These are phyloP conservation scores for Drosophila ercepeae DNA, from an alignment of 1,140 invertebrate species.

Conservation along the genomic window DNA sequence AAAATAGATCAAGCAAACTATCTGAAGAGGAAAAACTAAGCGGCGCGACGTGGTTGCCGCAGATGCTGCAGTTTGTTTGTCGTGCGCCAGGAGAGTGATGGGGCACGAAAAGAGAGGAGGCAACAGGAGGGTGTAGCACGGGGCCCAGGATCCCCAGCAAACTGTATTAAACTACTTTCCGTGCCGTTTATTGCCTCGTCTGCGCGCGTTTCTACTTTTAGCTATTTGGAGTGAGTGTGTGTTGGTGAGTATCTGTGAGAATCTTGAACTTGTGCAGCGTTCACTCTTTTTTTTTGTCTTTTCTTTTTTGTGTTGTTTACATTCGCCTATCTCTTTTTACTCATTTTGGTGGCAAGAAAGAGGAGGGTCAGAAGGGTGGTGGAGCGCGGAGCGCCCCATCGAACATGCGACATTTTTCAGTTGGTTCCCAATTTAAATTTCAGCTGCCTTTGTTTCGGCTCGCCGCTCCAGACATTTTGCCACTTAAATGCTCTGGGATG, in stretches of 20 bases:
- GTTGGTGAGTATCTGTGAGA: slow-evolving; percentile 65
- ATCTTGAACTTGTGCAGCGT: slow-evolving; percentile 77
- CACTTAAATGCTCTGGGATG: slow-evolving; percentile 73
- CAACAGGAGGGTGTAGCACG: neutral
- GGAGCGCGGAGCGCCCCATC: slow-evolving; percentile 23
- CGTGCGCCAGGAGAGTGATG: slow-evolving; percentile 63
- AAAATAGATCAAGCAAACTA: slow-evolving; percentile 78
- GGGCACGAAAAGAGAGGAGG: neutral
- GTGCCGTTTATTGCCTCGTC: slow-evolving; percentile 71
- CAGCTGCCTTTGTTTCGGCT: slow-evolving; percentile 45
- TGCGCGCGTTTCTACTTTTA: slow-evolving; percentile 73
- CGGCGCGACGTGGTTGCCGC: slow-evolving; percentile 25
- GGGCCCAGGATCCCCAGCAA: slow-evolving; percentile 75
- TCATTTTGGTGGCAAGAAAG: slow-evolving; percentile 43
- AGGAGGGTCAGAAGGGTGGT: slow-evolving; percentile 18
- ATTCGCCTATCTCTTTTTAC: slow-evolving; percentile 30
- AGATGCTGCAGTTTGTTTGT: slow-evolving; percentile 56
- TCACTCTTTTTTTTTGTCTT: slow-evolving; percentile 57
- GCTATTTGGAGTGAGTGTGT: slow-evolving; percentile 19
- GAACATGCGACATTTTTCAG: slow-evolving; percentile 67
- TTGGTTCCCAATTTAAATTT: slow-evolving; percentile 67
- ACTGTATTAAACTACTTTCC: slow-evolving; percentile 82
- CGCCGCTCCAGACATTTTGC: slow-evolving; percentile 68
- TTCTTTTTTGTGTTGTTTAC: slow-evolving; percentile 41
- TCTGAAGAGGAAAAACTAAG: slow-evolving; percentile 53